Base-by-base conservation (phyloP, 2,113 vertebrate species). In the Ifrita kowaldi region DNA sequence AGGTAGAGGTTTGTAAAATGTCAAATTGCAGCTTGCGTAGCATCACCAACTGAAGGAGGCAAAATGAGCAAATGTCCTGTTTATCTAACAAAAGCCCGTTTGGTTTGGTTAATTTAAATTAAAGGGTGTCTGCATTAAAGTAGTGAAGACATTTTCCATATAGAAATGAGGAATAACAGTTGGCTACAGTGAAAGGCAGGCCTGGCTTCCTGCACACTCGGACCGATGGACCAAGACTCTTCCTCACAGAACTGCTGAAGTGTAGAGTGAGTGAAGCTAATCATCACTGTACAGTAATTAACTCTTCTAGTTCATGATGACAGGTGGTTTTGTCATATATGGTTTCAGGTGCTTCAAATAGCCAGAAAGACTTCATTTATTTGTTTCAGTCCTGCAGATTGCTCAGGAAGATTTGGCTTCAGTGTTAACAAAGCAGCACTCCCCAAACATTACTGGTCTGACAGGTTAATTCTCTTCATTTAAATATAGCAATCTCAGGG, bases 1-100 rank as follows among this genome's bases (percentile, higher is more conserved):
- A 97, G 87, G 89, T 80, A 78, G 84, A 93, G 83, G 76, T 89
- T 44, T 96, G 84, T 90, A 92, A 92, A 97, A 97, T 98, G 97
- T 97, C 97, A 97, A 83, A 80, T 5, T 22, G 86, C 87, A 97
- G 89, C 68, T 71, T 89, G 74, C 3, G 0, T 39, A 74, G 91
- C 89, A 89, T 67, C 95, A 80, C 83, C 93, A 67, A 9, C 41
- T 41, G 95, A 93, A 84, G 87, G 60, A 70, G 77, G 55, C 52
- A 30, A 47, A 62, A 46, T 57, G 94, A 95, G 89, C 68, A 96
- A 90, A 91, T 4, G 1, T 55, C 32, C 44, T 67, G 21, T 90
- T 95, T 95, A 67, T 84, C 84, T 77, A 84, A 86, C 78, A 96
- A 94, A 97, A 95, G 52, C 75, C 70, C 33, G 13, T 68, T 91